Evolutionary conservation across 2,113 vertebrate species (phyloP).

Genomic region (Python bivittatus): DNA sequence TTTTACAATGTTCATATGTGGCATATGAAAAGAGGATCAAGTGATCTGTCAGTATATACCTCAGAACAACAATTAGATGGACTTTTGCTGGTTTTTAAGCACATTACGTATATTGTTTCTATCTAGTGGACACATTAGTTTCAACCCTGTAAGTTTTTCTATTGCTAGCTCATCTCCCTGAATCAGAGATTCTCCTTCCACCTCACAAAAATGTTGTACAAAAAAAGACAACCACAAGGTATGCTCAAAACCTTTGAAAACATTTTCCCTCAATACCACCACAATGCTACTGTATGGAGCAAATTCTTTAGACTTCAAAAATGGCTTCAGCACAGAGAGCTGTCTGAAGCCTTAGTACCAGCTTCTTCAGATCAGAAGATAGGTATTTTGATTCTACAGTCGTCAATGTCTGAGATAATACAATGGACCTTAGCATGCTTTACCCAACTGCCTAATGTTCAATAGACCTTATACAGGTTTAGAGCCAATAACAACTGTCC

Average conservation of each 20-base stretch:
- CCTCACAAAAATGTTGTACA: neutral
- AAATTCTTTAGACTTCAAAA: rapidly evolving
- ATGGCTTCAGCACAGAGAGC: neutral
- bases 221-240: neutral
- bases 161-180: rapidly evolving
- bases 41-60: neutral
- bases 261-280: neutral
- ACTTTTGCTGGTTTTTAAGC: neutral
- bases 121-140: neutral
- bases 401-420: conserved; percentile 1
- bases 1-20: neutral
- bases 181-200: neutral
- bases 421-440: conserved; percentile 44
- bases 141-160: neutral
- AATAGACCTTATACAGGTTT: conserved; percentile 43
- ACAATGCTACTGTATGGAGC: neutral
- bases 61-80: neutral
- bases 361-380: neutral
- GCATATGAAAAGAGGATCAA: neutral
- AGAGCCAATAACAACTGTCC: conserved; percentile 19
- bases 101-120: neutral
- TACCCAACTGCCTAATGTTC: conserved; percentile 53
- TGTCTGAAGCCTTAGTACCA: neutral
- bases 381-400: neutral
- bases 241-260: neutral